phyloP scores from a whole-genome alignment of 92 coral and sea anemone genomes.

The Nematostella vectensis region DNA sequence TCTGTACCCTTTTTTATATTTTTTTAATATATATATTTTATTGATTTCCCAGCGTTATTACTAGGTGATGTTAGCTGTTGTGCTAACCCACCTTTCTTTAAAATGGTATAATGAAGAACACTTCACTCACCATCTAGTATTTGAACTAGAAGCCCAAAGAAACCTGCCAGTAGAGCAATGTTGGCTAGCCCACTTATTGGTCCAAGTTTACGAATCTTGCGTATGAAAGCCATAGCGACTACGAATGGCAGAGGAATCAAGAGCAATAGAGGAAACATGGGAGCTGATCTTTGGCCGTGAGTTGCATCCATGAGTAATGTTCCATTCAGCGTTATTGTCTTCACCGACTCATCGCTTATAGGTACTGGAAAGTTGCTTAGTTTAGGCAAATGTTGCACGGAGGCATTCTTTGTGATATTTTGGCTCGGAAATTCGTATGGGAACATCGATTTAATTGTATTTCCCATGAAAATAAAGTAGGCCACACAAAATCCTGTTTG shows the following conservation, averaged over 20 bases:
- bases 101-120: too few relatives aligned
- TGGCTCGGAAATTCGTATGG: slow-evolving; percentile 29
- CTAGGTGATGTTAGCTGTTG: too few relatives aligned
- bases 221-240: slow-evolving; percentile 68
- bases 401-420: slow-evolving; percentile 2
- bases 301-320: slow-evolving; percentile 33
- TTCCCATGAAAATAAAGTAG: slow-evolving; percentile 94
- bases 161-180: slow-evolving; percentile 75
- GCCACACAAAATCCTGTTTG: slow-evolving; percentile 91
- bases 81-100: too few relatives aligned
- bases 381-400: neutral
- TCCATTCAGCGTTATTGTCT: neutral
- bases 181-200: slow-evolving; percentile 93
- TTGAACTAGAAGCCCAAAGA: slow-evolving; percentile 68
- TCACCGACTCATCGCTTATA: neutral
- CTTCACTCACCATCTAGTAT: slow-evolving; percentile 58
- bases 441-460: slow-evolving; percentile 76
- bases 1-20: too few relatives aligned
- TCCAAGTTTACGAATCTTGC: slow-evolving; percentile 83
- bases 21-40: too few relatives aligned
- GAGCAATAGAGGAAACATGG: slow-evolving; percentile 58
- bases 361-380: neutral
- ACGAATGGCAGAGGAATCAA: slow-evolving; percentile 84
- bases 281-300: slow-evolving; percentile 47
- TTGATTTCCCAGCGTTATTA: too few relatives aligned